Base-by-base conservation (phyloP, 2,888 invertebrate genomes). In the Cepaea hortensis region DNA sequence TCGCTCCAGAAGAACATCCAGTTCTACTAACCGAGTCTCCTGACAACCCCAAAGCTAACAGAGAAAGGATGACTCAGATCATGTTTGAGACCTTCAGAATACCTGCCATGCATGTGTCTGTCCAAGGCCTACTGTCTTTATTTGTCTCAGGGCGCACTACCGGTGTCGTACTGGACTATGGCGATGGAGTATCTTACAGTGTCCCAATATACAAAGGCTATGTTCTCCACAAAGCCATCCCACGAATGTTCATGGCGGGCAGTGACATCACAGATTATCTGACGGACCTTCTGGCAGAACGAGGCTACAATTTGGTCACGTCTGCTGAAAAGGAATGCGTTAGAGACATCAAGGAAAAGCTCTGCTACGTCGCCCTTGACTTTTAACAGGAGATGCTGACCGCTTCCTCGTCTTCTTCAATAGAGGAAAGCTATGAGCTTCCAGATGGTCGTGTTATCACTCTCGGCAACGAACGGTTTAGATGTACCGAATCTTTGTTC, bases 101-200 rank as follows among this genome's bases (percentile, higher is more conserved):
- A 82, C 98, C 98, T 90, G 98, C 98, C 94, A 97, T 98, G 97
- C 98, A 98, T 95, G 97, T 98, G 5, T n/a, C 76, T 20, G 48
- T 76, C 50, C 76, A 76, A 20, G 76, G 20, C 11, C 48, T 76
- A 6, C 96, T 98, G 90, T 98, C 98, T 76, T 96, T 98, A 95
- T 98, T 98, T 95, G 98, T 98, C 90, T 98, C 98, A 94, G 98
- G 98, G 96, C 97, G 98, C 96, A 98, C 98, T 95, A 98, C 98
- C 95, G 98, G 98, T 76, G 50, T 76, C 48, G 76, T 76, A 23
- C 20, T 76, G 7, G 76, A 76, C 20, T 76, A 48, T 20, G 76
- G 76, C 11, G 76, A 76, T 11, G 76, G 76, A 9, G 76, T 76
- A 4, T 18, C 76, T 9, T 48, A 76, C 76, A 76, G 18, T n/a